Conservation (phyloP, 2,888 invertebrate species). For the Mechanitis messenoides region DNA sequence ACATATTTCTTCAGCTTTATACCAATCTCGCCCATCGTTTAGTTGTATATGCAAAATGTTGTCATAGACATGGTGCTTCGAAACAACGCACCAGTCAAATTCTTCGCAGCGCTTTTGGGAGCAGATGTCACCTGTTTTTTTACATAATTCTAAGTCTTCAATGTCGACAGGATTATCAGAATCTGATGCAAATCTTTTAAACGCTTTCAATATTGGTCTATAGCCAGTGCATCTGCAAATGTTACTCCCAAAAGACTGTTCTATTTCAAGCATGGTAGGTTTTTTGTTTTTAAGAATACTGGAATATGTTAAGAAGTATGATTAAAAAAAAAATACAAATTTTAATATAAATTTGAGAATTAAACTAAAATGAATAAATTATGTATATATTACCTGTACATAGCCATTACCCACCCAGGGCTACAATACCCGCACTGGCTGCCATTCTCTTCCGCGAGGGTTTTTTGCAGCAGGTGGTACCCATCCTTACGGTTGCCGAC, state of each 20-base stretch:
- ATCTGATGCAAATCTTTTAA: slow-evolving; percentile 82
- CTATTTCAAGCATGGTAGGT: slow-evolving; percentile 79
- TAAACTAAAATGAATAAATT: neutral
- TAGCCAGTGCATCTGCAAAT: slow-evolving; percentile 88
- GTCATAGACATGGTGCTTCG: slow-evolving; percentile 67
- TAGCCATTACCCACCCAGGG: slow-evolving; percentile 84
- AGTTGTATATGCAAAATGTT: slow-evolving; percentile 51
- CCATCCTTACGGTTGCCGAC: slow-evolving; percentile 79
- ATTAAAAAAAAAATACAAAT: neutral
- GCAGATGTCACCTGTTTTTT: slow-evolving; percentile 26
- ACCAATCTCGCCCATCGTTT: slow-evolving; percentile 65
- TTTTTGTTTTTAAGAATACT: slow-evolving; percentile 47
- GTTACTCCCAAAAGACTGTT: slow-evolving; percentile 83
- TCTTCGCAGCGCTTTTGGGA: slow-evolving; percentile 25
- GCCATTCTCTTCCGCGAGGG: slow-evolving; percentile 78
- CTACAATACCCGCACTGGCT: slow-evolving; percentile 84
- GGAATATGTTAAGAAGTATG: slow-evolving; percentile 8
- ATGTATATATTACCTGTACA: slow-evolving; percentile 72
- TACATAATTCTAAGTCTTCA: slow-evolving; percentile 52
- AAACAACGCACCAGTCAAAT: slow-evolving; percentile 43
- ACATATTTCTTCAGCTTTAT: slow-evolving; percentile 64
- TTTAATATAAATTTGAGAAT: neutral
- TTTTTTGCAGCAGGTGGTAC: slow-evolving; percentile 79
- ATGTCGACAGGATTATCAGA: slow-evolving; percentile 56
- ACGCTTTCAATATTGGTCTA: slow-evolving; percentile 84